A percentile compares a stretch with the other conserved stretches of the same genome.
These are phyloP conservation scores for Kobus ellipsiprymnus DNA, from an alignment of 2,113 vertebrate species.

Conservation along the genomic window DNA sequence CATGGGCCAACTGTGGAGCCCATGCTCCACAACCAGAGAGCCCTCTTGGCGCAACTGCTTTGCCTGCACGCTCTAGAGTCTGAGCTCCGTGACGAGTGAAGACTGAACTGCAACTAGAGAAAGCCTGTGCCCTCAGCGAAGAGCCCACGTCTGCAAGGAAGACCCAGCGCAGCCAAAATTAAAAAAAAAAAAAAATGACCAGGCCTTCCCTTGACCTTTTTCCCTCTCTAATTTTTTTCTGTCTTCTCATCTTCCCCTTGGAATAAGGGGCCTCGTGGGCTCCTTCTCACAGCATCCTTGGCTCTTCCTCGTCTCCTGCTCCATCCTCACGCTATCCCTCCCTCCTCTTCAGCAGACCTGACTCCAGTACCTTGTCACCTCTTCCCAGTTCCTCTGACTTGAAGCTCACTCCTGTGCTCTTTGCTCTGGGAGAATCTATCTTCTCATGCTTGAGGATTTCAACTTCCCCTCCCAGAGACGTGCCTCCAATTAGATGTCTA, in stretches of 20 bases:
- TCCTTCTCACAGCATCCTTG: background rate
- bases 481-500: background rate
- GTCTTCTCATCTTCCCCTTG: background rate
- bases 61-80: background rate
- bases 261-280: background rate
- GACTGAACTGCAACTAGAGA: background rate
- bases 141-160: background rate
- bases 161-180: background rate
- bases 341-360: background rate
- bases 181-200: background rate
- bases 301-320: background rate
- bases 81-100: background rate
- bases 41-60: background rate
- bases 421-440: background rate
- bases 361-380: background rate
- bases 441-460: background rate
- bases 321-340: background rate
- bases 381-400: background rate
- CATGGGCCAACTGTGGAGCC: background rate
- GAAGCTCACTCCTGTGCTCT: background rate
- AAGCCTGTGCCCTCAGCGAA: background rate
- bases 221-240: background rate
- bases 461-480: background rate
- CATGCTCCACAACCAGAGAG: background rate
- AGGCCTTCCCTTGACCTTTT: background rate